Evolutionary conservation across 2,797 vertebrate species (phyloP).

Genomic region (Megaceryle alcyon): DNA sequence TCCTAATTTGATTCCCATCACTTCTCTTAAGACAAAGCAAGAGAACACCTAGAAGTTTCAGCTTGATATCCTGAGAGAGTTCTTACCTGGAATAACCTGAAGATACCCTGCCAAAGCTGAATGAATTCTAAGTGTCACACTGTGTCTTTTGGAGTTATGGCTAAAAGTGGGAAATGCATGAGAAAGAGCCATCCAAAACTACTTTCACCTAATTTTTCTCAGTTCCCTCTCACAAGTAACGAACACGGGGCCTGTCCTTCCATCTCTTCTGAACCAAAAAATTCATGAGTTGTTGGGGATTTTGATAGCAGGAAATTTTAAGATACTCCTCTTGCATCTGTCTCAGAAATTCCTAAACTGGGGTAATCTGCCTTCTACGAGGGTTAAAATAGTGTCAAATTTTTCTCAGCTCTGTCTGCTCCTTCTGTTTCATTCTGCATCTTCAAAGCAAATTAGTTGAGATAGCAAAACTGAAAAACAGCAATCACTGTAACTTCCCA

Average conservation of each 20-base stretch:
- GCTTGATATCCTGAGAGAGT: background rate
- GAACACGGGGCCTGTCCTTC: background rate
- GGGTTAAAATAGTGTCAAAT: background rate
- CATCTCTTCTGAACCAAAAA: background rate
- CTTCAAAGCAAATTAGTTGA: background rate
- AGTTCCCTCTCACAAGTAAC: background rate
- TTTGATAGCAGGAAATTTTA: background rate
- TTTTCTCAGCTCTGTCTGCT: background rate
- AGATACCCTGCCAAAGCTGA: background rate
- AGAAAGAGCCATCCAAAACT: background rate
- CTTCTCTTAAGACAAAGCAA: background rate
- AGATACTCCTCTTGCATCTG: background rate
- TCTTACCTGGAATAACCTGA: background rate
- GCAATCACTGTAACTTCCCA: background rate
- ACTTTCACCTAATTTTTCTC: background rate
- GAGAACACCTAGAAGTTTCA: background rate
- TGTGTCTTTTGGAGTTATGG: background rate
- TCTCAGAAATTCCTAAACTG: background rate
- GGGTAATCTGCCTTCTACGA: background rate
- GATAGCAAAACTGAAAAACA: background rate
- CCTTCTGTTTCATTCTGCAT: background rate
- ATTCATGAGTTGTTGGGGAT: background rate
- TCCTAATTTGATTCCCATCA: background rate
- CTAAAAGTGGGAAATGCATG: background rate
- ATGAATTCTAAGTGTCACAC: background rate